Evolutionary conservation across 2,797 vertebrate genomes (phyloP).

Genomic region (Bradypus variegatus): DNA sequence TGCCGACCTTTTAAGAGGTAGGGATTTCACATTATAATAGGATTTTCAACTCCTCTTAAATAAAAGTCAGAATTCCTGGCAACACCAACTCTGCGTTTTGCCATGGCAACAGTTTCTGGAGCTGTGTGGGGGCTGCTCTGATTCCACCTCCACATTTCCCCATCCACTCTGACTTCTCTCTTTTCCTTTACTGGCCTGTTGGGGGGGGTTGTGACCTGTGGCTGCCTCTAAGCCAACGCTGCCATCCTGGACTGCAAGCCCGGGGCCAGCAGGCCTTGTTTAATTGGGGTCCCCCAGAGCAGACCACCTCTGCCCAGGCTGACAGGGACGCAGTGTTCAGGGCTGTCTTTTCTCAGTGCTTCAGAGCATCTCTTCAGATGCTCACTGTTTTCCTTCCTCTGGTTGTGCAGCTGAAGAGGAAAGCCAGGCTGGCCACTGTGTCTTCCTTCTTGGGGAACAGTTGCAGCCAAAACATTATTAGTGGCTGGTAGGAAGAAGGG

Average conservation of each 20-base stretch:
- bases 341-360: not conserved
- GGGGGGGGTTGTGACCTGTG: not conserved
- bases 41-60: not conserved
- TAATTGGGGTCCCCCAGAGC: not conserved
- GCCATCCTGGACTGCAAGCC: not conserved
- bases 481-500: constrained; percentile 20
- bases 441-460: constrained; percentile 30
- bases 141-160: fast-evolving
- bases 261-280: not conserved
- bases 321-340: not conserved
- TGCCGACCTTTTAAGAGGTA: not conserved
- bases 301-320: not conserved
- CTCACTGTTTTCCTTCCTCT: not conserved
- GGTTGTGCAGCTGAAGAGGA: not conserved
- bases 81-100: not conserved
- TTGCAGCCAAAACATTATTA: not conserved
- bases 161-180: fast-evolving
- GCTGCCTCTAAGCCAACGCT: not conserved
- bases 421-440: not conserved
- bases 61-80: not conserved
- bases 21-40: not conserved
- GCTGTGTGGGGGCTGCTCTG: not conserved
- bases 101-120: not conserved
- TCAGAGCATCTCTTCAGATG: not conserved
- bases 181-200: too few relatives aligned